Conservation (phyloP, 1,140 invertebrate species). For the Stenopsyche tienmushanensis region DNA sequence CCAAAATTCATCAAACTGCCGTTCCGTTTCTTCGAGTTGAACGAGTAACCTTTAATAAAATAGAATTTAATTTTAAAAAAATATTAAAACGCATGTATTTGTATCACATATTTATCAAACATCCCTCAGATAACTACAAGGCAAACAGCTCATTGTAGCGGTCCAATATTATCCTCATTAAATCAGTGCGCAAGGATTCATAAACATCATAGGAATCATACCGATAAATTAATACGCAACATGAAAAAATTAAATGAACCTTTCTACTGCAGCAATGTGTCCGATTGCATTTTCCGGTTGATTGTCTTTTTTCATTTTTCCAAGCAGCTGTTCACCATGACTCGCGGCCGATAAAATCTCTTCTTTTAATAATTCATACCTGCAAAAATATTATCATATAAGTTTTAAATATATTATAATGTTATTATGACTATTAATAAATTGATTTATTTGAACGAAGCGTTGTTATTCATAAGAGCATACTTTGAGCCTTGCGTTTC, state of each 20-base stretch:
- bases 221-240: neutral
- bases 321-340: slow-evolving; percentile 81
- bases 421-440: neutral
- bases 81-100: neutral
- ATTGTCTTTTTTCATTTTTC: slow-evolving; percentile 61
- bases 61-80: no score
- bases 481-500: slow-evolving; percentile 56
- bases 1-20: slow-evolving; percentile 93
- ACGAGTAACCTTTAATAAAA: slow-evolving; percentile 71
- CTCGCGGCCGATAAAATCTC: slow-evolving; percentile 78
- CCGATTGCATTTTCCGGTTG: slow-evolving; percentile 71
- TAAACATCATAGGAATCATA: slow-evolving; percentile 32
- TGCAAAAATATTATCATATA: slow-evolving; percentile 45
- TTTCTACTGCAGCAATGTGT: slow-evolving; percentile 90
- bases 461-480: slow-evolving; percentile 1
- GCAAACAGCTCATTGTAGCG: slow-evolving; percentile 16
- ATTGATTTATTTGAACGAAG: neutral
- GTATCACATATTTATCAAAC: neutral
- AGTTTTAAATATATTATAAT: slow-evolving; percentile 13
- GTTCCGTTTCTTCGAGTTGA: slow-evolving; percentile 93
- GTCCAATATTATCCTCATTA: slow-evolving; percentile 31
- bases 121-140: slow-evolving; percentile 29
- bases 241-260: slow-evolving; percentile 55
- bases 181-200: slow-evolving; percentile 40
- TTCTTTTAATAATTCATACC: slow-evolving; percentile 61